A percentile compares a stretch with the other conserved stretches of the same genome.
Evolutionary conservation across 2,113 vertebrate genomes (phyloP).

Genomic region (Macquaria australasica): DNA sequence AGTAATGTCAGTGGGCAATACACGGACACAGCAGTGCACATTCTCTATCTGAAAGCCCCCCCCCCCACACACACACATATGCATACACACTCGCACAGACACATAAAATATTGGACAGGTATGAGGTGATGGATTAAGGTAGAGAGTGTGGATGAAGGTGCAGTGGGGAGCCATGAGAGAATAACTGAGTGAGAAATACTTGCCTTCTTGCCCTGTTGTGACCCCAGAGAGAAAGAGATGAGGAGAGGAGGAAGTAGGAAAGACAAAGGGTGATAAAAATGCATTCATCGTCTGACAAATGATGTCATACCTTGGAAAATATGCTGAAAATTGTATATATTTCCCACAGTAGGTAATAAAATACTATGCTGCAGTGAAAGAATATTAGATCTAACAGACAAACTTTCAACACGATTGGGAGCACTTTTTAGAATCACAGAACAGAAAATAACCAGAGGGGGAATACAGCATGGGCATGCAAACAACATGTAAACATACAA

Average conservation of each 20-base stretch:
- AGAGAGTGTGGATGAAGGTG: constrained; percentile 34
- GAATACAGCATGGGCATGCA: not conserved
- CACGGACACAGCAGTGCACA: constrained; percentile 13
- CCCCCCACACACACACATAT: not conserved
- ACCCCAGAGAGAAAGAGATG: constrained; percentile 59
- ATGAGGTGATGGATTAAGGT: constrained; percentile 64
- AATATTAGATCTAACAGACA: not conserved
- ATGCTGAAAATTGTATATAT: constrained; percentile 42
- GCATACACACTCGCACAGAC: not conserved
- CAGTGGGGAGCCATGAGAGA: constrained; percentile 21
- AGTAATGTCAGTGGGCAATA: not conserved
- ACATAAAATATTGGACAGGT: constrained; percentile 49
- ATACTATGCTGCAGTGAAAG: constrained; percentile 5
- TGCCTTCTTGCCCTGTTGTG: constrained; percentile 78
- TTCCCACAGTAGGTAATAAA: constrained; percentile 37
- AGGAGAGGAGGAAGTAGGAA: constrained; percentile 42
- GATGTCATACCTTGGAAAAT: constrained; percentile 46
- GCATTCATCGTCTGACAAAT: constrained; percentile 50
- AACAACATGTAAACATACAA: constrained; percentile 19
- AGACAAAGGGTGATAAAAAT: constrained; percentile 63
- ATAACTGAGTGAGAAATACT: constrained; percentile 72
- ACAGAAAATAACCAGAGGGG: not conserved
- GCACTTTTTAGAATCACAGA: constrained; percentile 13
- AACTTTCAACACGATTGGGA: not conserved
- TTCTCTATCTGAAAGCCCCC: not conserved